Conservation (phyloP, 1,140 invertebrate genomes). For the Teleogryllus occipitalis region DNA sequence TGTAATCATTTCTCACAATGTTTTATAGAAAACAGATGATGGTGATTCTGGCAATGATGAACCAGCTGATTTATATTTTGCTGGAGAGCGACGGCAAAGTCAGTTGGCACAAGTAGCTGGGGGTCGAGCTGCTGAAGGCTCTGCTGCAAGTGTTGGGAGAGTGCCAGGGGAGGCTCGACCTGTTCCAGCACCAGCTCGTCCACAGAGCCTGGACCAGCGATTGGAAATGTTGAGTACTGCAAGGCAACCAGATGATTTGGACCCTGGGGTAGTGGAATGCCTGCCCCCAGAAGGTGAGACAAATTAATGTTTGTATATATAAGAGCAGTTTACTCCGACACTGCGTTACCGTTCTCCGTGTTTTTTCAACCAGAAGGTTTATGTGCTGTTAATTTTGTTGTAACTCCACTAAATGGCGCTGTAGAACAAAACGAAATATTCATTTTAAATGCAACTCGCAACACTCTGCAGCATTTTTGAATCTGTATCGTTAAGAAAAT, state of each 20-base stretch:
- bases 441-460: no score
- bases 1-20: no score
- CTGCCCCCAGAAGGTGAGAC: conserved; percentile 53
- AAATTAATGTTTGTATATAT: no score
- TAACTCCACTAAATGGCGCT: no score
- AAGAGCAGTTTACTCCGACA: not conserved
- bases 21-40: conserved; percentile 69
- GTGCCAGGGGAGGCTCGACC: conserved; percentile 22
- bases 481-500: no score
- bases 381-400: no score
- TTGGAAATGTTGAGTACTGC: conserved; percentile 40
- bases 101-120: conserved; percentile 26
- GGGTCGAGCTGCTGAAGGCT: conserved; percentile 28
- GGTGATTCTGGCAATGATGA: conserved; percentile 92
- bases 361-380: no score
- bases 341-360: not conserved
- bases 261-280: conserved; percentile 43
- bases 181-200: conserved; percentile 24
- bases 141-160: conserved; percentile 24
- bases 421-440: no score
- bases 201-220: conserved; percentile 36
- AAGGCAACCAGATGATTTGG: conserved; percentile 34
- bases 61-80: conserved; percentile 63
- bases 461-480: no score
- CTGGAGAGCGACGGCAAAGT: conserved; percentile 34